Evolutionary conservation across 2,113 vertebrate genomes (phyloP).

Genomic region (Capra hircus): DNA sequence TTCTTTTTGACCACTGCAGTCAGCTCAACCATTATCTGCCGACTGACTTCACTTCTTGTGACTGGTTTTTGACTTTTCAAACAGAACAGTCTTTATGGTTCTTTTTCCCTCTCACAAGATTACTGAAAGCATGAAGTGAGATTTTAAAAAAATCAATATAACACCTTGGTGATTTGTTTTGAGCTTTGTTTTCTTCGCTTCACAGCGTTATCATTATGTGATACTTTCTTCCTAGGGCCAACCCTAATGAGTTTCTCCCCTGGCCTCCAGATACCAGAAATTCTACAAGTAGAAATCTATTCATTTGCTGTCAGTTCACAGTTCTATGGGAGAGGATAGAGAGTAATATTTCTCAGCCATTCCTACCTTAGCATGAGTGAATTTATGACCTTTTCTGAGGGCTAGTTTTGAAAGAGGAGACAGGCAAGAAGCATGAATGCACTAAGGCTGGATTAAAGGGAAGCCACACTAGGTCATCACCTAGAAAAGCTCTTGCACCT

Average conservation of each 20-base stretch:
- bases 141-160: not conserved
- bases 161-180: not conserved
- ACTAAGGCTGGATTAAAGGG: slow-evolving; percentile 4
- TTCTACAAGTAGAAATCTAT: not conserved
- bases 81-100: not conserved
- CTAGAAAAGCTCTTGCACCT: slow-evolving; percentile 26
- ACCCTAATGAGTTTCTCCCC: not conserved
- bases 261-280: not conserved
- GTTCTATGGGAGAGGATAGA: not conserved
- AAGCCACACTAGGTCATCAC: not conserved
- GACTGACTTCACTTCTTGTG: not conserved
- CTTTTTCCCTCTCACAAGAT: not conserved
- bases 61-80: slow-evolving; percentile 23
- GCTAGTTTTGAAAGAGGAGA: slow-evolving; percentile 47
- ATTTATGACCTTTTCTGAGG: slow-evolving; percentile 28
- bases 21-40: not conserved
- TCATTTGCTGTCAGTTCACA: not conserved
- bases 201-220: not conserved
- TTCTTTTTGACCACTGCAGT: not conserved
- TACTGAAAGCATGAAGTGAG: not conserved
- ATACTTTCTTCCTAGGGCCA: not conserved
- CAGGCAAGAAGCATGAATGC: not conserved
- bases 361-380: not conserved
- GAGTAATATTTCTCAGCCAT: not conserved
- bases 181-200: not conserved